These are phyloP conservation scores for Terebella lapidaria DNA, from an alignment of 2,888 invertebrate species.

Conservation along the genomic window DNA sequence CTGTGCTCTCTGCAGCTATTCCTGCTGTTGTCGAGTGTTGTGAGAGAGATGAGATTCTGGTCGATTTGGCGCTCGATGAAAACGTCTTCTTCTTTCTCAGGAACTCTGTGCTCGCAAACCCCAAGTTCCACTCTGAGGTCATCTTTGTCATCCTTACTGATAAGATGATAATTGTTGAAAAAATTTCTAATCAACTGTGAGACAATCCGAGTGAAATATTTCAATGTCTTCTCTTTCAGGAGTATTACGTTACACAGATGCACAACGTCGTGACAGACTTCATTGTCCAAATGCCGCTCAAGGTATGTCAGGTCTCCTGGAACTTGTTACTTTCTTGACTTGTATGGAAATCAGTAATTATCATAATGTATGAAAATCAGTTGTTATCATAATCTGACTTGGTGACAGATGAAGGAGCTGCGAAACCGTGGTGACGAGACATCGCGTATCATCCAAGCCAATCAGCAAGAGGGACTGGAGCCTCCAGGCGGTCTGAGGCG, in stretches of 20 bases:
- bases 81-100: conserved; percentile 76
- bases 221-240: conserved; percentile 50
- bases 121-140: conserved; percentile 65
- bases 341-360: neutral
- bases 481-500: conserved; percentile 66
- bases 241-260: conserved; percentile 76
- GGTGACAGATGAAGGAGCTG: conserved; percentile 65
- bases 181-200: too few species aligned
- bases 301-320: conserved; percentile 57
- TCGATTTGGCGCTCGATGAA: conserved; percentile 73
- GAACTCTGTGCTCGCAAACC: conserved; percentile 62
- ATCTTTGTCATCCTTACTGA: too few species aligned
- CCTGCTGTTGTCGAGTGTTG: conserved; percentile 35
- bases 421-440: conserved; percentile 81
- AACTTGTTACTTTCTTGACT: neutral
- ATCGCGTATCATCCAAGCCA: conserved; percentile 44
- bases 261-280: conserved; percentile 87
- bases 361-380: neutral
- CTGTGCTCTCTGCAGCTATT: too few species aligned
- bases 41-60: conserved; percentile 75
- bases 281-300: conserved; percentile 85
- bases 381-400: neutral
- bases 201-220: too few species aligned
- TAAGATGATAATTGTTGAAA: too few species aligned
- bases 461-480: conserved; percentile 67